phyloP scores from a whole-genome alignment of 2,888 invertebrate genomes.

The Caradrina kadenii region DNA sequence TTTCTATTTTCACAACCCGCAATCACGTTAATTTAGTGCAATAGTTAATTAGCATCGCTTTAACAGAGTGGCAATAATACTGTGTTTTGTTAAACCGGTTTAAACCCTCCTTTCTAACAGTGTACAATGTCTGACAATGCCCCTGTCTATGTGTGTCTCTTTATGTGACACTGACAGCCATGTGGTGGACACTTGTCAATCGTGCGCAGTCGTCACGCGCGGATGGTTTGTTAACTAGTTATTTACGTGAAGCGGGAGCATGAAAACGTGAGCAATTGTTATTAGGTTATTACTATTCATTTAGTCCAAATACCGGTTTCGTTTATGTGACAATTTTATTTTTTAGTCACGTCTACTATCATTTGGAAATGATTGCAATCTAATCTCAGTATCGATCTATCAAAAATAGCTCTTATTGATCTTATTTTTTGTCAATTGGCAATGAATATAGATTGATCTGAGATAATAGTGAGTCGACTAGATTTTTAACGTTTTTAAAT shows the following conservation, averaged over 20 bases:
- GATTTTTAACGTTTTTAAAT: too few species aligned
- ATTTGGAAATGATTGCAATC: too few species aligned
- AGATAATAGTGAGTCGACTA: too few species aligned
- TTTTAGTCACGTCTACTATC: too few species aligned
- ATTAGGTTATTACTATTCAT: neutral
- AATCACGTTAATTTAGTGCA: too few species aligned
- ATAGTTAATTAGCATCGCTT: too few species aligned
- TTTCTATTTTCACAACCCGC: too few species aligned
- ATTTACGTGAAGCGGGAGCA: neutral
- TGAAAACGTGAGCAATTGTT: neutral
- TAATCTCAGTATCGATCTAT: too few species aligned
- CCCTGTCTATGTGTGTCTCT: constrained; percentile 5
- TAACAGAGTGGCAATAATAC: constrained; percentile 4
- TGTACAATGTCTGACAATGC: too few species aligned
- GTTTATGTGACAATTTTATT: neutral
- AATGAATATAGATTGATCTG: too few species aligned
- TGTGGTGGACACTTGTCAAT: constrained; percentile 31
- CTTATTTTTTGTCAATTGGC: too few species aligned
- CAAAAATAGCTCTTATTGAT: too few species aligned
- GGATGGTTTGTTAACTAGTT: constrained; percentile 13
- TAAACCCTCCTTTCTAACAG: neutral
- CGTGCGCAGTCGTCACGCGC: constrained; percentile 2
- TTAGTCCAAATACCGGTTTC: neutral
- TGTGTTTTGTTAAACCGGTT: neutral
- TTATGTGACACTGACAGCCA: constrained; percentile 7